These are phyloP conservation scores for Scaptomyza cyrtandrae DNA, from an alignment of 2,888 invertebrate species.

Conservation along the genomic window DNA sequence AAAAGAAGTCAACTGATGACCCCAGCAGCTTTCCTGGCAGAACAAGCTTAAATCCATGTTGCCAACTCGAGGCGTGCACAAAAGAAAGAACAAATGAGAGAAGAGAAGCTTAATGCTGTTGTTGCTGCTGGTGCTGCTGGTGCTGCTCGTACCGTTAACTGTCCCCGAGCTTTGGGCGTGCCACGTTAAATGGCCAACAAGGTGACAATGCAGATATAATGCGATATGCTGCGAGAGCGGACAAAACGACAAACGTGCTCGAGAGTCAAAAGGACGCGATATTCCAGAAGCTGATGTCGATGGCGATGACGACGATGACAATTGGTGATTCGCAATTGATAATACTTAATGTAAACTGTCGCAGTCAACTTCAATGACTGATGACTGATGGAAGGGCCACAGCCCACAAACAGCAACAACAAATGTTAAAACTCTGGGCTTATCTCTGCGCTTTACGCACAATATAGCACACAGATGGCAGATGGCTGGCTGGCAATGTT, in stretches of 20 bases:
- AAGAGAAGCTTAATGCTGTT: not conserved
- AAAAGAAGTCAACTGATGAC: slow-evolving; percentile 4
- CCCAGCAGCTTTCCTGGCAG: slow-evolving; percentile 6
- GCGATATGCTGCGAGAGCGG: slow-evolving; percentile 62
- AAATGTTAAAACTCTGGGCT: slow-evolving; percentile 28
- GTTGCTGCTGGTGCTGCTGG: too few species aligned
- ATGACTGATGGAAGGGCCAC: slow-evolving; percentile 29
- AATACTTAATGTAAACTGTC: slow-evolving; percentile 59
- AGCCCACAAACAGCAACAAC: slow-evolving; percentile 1
- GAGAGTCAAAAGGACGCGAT: slow-evolving; percentile 19
- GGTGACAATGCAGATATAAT: slow-evolving; percentile 82
- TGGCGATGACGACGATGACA: slow-evolving; percentile 43
- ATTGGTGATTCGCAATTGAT: slow-evolving; percentile 65
- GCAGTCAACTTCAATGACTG: slow-evolving; percentile 56
- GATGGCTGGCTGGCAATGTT: slow-evolving; percentile 31
- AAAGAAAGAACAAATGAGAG: slow-evolving; percentile 1
- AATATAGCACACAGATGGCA: slow-evolving; percentile 58
- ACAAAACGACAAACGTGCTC: slow-evolving; percentile 60
- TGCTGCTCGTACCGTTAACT: slow-evolving; percentile 1
- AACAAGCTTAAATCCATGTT: slow-evolving; percentile 51
- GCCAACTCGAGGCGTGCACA: slow-evolving; percentile 21
- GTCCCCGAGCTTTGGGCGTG: slow-evolving; percentile 41
- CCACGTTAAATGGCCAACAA: slow-evolving; percentile 73
- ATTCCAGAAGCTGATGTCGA: slow-evolving; percentile 25
- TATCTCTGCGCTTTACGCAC: slow-evolving; percentile 74